Percentiles rank a stretch among this genome's conserved stretches.
Evolutionary conservation across 2,888 invertebrate genomes (phyloP).

Genomic region (Campoplex nolae): DNA sequence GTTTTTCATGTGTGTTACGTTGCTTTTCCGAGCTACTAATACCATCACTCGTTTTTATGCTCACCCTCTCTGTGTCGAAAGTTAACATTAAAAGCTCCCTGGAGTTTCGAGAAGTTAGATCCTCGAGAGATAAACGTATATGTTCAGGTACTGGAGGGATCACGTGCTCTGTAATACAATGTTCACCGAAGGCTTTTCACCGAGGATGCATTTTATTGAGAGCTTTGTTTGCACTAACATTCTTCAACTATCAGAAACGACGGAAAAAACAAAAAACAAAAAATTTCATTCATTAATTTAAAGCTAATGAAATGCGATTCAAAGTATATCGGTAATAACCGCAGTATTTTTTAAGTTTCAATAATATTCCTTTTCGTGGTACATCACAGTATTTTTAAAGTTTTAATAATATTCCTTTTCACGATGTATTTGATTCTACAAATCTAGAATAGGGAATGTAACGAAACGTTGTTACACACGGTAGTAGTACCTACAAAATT

Average conservation of each 20-base stretch:
- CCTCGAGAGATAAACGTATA: conserved; percentile 9
- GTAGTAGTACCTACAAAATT: not conserved
- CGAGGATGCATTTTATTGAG: not conserved
- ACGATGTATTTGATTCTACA: not conserved
- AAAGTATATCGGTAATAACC: not conserved
- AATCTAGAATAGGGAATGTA: not conserved
- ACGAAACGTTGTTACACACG: not conserved
- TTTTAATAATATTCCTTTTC: not conserved
- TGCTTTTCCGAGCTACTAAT: conserved; percentile 43
- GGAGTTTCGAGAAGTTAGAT: conserved; percentile 50
- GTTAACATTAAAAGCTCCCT: conserved; percentile 60
- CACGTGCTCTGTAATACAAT: not conserved
- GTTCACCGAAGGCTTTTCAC: not conserved
- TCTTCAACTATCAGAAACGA: not conserved
- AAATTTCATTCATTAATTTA: not conserved
- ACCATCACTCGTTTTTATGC: conserved; percentile 42
- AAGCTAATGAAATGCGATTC: not conserved
- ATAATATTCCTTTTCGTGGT: not conserved
- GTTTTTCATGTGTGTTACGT: conserved; percentile 37
- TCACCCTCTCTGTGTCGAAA: conserved; percentile 40
- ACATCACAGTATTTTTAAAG: not conserved
- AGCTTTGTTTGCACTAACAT: conserved; percentile 2
- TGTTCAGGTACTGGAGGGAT: not conserved
- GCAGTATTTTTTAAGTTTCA: not conserved
- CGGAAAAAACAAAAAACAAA: not conserved